Base-by-base conservation (phyloP, 2,888 invertebrate genomes). In the Tipula vernalis region DNA sequence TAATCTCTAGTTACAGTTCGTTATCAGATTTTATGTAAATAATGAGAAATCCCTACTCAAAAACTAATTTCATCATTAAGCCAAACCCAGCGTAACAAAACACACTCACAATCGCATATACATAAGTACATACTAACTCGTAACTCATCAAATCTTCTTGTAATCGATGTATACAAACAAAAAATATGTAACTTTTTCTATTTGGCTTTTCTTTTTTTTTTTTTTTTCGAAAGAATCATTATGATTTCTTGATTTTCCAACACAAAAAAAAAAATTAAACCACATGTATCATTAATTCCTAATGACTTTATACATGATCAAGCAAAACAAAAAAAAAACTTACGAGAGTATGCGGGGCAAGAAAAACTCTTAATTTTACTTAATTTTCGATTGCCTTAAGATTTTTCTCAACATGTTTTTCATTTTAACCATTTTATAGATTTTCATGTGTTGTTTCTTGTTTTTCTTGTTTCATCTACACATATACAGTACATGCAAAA, bases 311-410 rank as follows among this genome's bases (percentile, higher is more conserved):
- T 28, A 71, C 10, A 71, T 28, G 71, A 71, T 5, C 10, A 44
- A 51, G 15, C 51, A 51, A 51, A 57, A 51, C 10, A 71, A 15
- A 71, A 28, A n/a, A 71, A 71, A 8, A 28, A 28, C 28, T 28
- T 71, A 28, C 71, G 71, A 71, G 71, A 28, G 4, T 71, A 28
- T 71, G 28, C 10, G 71, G 71, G 28, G 28, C 28, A 71, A 71
- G 71, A 71, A 71, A 71, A 71, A 71, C 28, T 28, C 71, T 18
- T 71, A 18, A 71, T 71, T 71, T 71, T 28, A 71, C 71, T 71
- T 71, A 71, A 71, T 71, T 71, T 71, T 71, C 71, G 71, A 71
- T 71, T 71, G 71, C 71, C 71, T 71, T 71, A 71, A 71, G 71
- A 71, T 71, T 71, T 28, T 71, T 51, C n/a, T 51, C n/a, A n/a